These are phyloP conservation scores for Chromis chromis DNA, from an alignment of 2,797 vertebrate genomes.

Conservation along the genomic window DNA sequence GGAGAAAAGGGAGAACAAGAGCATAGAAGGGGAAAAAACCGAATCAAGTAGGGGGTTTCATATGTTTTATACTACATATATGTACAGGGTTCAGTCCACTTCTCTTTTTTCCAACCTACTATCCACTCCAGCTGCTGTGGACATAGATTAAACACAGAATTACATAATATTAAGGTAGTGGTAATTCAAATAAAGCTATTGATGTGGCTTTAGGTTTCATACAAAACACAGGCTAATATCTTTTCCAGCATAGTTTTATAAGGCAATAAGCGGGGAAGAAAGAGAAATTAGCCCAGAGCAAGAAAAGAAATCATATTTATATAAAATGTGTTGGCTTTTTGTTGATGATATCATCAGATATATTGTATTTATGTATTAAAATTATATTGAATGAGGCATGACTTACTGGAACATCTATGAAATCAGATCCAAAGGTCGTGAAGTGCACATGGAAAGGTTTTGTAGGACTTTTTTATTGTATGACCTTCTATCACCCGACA, in stretches of 20 bases:
- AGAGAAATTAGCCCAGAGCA: slow-evolving; percentile 33
- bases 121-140: slow-evolving; percentile 34
- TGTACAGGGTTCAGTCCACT: slow-evolving; percentile 8
- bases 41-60: slow-evolving; percentile 22
- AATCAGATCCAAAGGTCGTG: slow-evolving; percentile 32
- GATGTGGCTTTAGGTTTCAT: slow-evolving; percentile 68
- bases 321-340: slow-evolving; percentile 39
- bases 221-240: slow-evolving; percentile 64
- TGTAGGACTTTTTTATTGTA: slow-evolving; percentile 13
- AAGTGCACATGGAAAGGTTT: slow-evolving; percentile 17
- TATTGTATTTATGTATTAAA: slow-evolving; percentile 32
- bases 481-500: slow-evolving; percentile 30
- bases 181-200: slow-evolving; percentile 51
- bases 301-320: slow-evolving; percentile 35
- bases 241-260: slow-evolving; percentile 67
- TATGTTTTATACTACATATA: not conserved
- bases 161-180: slow-evolving; percentile 47
- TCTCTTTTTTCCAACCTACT: not conserved
- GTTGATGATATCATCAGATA: slow-evolving; percentile 41
- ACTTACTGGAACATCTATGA: slow-evolving; percentile 24
- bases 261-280: slow-evolving; percentile 38
- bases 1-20: slow-evolving; percentile 48
- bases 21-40: slow-evolving; percentile 51
- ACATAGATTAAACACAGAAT: slow-evolving; percentile 51
- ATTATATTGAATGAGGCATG: slow-evolving; percentile 11